Conservation (phyloP, 2,888 invertebrate species). For the Oxyteleia sp. region DNA sequence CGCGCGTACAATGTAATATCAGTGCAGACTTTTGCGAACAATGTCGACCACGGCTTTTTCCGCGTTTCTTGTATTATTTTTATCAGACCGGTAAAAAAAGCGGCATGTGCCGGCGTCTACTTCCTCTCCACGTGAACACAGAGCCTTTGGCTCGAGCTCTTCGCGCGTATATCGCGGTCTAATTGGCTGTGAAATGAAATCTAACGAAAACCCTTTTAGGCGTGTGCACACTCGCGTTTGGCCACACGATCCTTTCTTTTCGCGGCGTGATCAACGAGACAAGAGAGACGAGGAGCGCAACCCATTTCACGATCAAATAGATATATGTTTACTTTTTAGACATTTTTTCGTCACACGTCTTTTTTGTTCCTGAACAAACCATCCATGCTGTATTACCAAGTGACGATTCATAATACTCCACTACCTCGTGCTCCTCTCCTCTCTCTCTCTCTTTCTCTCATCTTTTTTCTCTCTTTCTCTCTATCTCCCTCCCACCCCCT, state of each 20-base stretch:
- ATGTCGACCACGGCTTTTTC: conserved; percentile 38
- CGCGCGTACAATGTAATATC: conserved; percentile 46
- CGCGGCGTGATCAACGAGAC: conserved; percentile 61
- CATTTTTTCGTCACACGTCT: conserved; percentile 50
- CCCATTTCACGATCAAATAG: conserved; percentile 85
- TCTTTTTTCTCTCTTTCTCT: no score
- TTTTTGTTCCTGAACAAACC: conserved; percentile 50
- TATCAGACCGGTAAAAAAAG: conserved; percentile 56
- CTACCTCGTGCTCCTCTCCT: no score
- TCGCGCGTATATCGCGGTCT: conserved; percentile 75
- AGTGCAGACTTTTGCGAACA: conserved; percentile 43
- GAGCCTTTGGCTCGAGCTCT: conserved; percentile 69
- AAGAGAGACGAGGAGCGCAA: conserved; percentile 63
- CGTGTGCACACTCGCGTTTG: conserved; percentile 85
- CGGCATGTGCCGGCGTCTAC: conserved; percentile 35
- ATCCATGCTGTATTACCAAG: conserved; percentile 72
- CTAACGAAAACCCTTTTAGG: conserved; percentile 88
- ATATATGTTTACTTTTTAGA: conserved; percentile 51
- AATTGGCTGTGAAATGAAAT: conserved; percentile 88
- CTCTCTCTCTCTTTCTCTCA: no score
- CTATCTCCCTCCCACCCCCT: no score
- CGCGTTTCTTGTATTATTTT: conserved; percentile 68
- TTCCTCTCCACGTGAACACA: conserved; percentile 35
- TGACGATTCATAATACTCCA: conserved; percentile 69
- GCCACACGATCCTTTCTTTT: conserved; percentile 75